Conservation (phyloP, 2,888 invertebrate species). For the Ornithoptera alexandrae region DNA sequence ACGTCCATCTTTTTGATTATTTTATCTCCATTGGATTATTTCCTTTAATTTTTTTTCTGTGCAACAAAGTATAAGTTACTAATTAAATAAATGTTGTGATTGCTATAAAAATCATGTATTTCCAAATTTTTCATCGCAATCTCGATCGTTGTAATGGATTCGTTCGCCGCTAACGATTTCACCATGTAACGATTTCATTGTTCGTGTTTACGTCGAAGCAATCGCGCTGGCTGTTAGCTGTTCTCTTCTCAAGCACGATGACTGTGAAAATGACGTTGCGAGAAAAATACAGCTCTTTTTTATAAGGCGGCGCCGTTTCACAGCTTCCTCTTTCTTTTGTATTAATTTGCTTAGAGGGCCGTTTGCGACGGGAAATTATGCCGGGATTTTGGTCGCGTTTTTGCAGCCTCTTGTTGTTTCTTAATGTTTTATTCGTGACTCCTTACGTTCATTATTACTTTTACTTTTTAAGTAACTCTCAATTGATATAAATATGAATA, state of each 20-base stretch:
- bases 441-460: slow-evolving; percentile 13
- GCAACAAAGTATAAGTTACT: too few relatives aligned
- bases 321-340: slow-evolving; percentile 56
- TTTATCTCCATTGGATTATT: too few relatives aligned
- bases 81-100: too few relatives aligned
- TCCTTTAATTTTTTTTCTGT: too few relatives aligned
- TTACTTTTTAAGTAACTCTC: slow-evolving; percentile 10
- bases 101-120: not conserved
- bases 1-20: too few relatives aligned
- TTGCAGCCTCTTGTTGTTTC: slow-evolving; percentile 38
- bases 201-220: not conserved
- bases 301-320: slow-evolving; percentile 49
- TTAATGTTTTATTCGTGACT: slow-evolving; percentile 24
- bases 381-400: slow-evolving; percentile 43
- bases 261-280: slow-evolving; percentile 33
- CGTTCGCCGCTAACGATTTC: slow-evolving; percentile 41
- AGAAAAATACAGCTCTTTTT: slow-evolving; percentile 58
- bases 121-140: not conserved
- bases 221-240: slow-evolving; percentile 41
- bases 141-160: not conserved
- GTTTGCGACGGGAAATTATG: slow-evolving; percentile 53
- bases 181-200: slow-evolving; percentile 1
- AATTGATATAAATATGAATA: not conserved
- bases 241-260: slow-evolving; percentile 20
- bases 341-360: slow-evolving; percentile 68